Conservation (phyloP, 2,888 invertebrate species). For the Drosophila fungiperda region DNA sequence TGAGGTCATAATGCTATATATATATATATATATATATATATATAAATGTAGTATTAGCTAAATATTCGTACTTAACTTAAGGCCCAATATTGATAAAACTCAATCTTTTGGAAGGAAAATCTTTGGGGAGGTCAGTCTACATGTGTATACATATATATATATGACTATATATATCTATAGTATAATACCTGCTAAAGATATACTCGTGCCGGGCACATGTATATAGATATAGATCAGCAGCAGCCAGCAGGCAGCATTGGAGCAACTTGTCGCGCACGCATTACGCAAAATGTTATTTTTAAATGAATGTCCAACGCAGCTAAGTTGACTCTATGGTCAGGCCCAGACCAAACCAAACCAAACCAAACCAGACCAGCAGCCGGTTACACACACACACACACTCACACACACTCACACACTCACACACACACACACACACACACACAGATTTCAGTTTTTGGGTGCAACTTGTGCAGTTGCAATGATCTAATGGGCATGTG, state of each 20-base stretch:
- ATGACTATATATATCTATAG: conserved; percentile 28
- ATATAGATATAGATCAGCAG: conserved; percentile 51
- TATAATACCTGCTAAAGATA: conserved; percentile 33
- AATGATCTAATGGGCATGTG: conserved; percentile 37
- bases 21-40: conserved; percentile 18
- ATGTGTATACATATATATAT: conserved; percentile 1
- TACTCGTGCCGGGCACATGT: conserved; percentile 24
- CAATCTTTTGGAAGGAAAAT: conserved; percentile 39
- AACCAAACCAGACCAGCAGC: conserved; percentile 44
- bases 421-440: conserved; percentile 4
- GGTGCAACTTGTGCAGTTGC: conserved; percentile 43
- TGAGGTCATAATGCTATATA: conserved; percentile 65
- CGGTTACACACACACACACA: conserved; percentile 26
- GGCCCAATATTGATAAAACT: conserved; percentile 59
- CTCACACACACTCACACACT: conserved; percentile 3
- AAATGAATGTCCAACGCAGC: conserved; percentile 77
- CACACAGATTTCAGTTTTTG: conserved; percentile 12
- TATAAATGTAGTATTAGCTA: background rate
- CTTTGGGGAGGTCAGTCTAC: conserved; percentile 73
- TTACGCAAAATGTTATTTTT: conserved; percentile 84
- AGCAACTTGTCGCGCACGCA: conserved; percentile 63
- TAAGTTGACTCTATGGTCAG: conserved; percentile 55
- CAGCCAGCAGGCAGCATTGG: conserved; percentile 25
- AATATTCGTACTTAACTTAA: background rate
- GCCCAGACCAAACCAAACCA: conserved; percentile 52